Base-by-base conservation (phyloP, 2,888 invertebrate genomes). In the Acanthosepion pharaonis region DNA sequence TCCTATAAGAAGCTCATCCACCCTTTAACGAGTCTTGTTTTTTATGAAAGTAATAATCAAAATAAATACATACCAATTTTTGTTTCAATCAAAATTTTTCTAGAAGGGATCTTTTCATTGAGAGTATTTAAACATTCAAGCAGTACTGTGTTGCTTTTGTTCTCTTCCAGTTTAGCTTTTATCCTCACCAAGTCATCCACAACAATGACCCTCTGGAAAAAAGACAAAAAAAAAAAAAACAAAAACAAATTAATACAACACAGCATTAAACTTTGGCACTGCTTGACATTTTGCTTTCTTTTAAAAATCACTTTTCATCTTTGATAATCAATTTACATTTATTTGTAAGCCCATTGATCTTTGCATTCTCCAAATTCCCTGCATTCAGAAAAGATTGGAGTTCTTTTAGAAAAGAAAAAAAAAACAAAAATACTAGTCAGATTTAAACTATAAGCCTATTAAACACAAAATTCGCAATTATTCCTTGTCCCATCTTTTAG, bases 41-140 rank as follows among this genome's bases (percentile, higher is more conserved):
- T 42, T 42, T 42, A 42, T 42, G 42, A 42, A 42, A 42, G 42
- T 42, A 42, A 42, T 42, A 42, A 42, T 42, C 42, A n/a, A 78
- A 78, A 78, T 78, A 11, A 78, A 78, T 15, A 53, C 49, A 93
- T 93, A 93, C 93, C 93, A 53, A 93, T 93, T 53, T 93, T 93
- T 49, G 51, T 93, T 49, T 93, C 93, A 28, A 93, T 28, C 53
- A 93, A 53, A 28, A 93, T 49, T 9, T 93, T 93, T 93, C 49
- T 93, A 28, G 93, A 93, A 28, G 93, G 93, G 23, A 93, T 93
- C 93, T 93, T 93, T 53, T 93, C 53, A 93, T 42, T 93, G 51
- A 93, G 53, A 9, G 28, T 51, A 28, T 93, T 18, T 53, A 93
- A 93, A 28, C 93, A 93, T 49, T 93, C 93, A 48, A 93, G 51